Percentiles rank a stretch among this genome's conserved stretches.
Conservation (phyloP, 2,797 vertebrate species). For the Perodicticus potto region DNA sequence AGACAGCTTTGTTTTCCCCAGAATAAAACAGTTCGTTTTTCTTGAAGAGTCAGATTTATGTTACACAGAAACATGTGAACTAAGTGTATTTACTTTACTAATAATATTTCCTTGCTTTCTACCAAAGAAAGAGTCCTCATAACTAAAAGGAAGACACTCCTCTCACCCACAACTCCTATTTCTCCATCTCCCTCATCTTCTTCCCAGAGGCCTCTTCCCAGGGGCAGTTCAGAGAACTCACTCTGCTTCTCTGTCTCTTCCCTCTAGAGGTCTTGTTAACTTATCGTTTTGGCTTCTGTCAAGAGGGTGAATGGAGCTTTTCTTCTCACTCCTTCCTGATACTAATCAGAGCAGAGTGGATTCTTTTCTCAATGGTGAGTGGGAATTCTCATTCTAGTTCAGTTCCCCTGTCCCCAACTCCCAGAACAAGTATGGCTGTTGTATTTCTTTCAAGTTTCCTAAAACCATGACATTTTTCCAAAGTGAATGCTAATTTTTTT, state of each 20-base stretch:
- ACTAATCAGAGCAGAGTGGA: no score
- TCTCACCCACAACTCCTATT: background rate
- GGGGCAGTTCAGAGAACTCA: background rate
- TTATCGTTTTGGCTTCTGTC: background rate
- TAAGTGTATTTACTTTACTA: background rate
- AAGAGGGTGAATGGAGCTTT: background rate
- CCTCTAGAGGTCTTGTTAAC: background rate
- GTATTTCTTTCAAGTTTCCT: background rate
- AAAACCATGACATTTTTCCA: background rate
- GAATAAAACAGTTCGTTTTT: conserved; percentile 44
- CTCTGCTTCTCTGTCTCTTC: background rate
- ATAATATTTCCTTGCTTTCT: background rate
- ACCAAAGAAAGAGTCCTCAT: background rate
- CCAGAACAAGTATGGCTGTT: background rate
- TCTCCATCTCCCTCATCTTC: background rate
- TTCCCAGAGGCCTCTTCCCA: background rate
- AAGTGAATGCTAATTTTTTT: background rate
- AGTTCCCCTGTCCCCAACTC: background rate
- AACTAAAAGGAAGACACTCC: background rate
- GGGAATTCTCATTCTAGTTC: background rate
- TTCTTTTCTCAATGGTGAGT: background rate
- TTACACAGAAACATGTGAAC: background rate
- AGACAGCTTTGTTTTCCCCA: background rate
- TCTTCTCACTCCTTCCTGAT: background rate
- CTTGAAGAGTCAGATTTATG: background rate